phyloP scores from a whole-genome alignment of 2,113 vertebrate species.

The Phocoena sinus region DNA sequence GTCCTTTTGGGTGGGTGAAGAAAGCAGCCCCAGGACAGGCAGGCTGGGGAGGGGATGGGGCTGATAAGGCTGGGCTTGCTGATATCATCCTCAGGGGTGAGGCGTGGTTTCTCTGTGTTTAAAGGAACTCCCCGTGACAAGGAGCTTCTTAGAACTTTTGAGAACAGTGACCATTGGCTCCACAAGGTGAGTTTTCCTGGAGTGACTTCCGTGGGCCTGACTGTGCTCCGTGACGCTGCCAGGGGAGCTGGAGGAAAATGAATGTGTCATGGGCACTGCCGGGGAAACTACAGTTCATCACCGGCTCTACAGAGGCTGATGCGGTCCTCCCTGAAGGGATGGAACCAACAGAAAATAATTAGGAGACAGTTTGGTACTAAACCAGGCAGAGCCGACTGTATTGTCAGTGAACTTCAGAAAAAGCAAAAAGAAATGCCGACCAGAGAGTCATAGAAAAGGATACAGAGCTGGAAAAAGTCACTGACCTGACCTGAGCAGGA shows the following conservation, averaged over 20 bases:
- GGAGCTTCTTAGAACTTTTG: neutral
- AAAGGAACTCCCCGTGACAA: neutral
- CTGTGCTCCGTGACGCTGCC: accelerated
- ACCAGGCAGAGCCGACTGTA: neutral
- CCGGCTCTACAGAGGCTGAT: neutral
- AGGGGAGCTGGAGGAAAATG: neutral
- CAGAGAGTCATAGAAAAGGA: neutral
- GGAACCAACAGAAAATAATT: neutral
- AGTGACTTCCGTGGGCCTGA: neutral
- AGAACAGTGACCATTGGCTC: neutral
- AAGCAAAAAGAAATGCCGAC: neutral
- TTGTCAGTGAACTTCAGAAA: neutral
- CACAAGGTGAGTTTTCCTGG: neutral
- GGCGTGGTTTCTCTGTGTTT: accelerated
- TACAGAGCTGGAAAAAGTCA: accelerated
- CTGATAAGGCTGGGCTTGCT: neutral
- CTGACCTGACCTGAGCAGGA: accelerated
- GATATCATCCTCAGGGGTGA: accelerated
- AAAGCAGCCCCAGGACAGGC: neutral
- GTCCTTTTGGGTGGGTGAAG: neutral
- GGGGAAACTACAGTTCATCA: neutral
- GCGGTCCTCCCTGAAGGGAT: neutral
- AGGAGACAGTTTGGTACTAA: neutral
- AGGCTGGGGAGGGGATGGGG: neutral
- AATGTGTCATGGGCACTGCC: accelerated